Evolutionary conservation across 2,113 vertebrate genomes (phyloP), one percentile per base, ranked within the genome.

Genomic region (Mungos mungo): DNA sequence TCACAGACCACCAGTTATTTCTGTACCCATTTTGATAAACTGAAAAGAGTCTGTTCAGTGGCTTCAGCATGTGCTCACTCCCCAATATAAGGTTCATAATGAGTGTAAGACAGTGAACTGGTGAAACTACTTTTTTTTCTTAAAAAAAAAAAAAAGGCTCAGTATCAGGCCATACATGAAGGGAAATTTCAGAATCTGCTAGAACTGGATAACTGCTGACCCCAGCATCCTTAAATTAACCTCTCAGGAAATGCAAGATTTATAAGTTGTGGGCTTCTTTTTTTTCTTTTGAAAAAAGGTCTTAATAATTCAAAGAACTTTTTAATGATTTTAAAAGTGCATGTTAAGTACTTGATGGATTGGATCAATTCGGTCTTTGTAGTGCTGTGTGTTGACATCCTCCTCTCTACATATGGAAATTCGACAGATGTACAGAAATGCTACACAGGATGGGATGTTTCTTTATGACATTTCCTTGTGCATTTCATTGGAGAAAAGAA

Each of bases 381-480:
- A 93, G 89, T 95, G 71, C 80, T 86, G 71, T 81, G 82, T 77
- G 91, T 90, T 65, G 93, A 96, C 95, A 98, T 98, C 97, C 97
- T 97, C 96, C 79, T 97, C 3, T 0, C 83, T 77, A 95, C 97
- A 97, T 71, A 96, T 97, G 98, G 98, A 98, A 97, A 94, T 97
- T 97, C 85, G 86, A 92, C 97, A 99, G 98, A 98, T 96, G 98
- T 96, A 96, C 84, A 97, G 97, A 98, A 98, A 97, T 35, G 85
- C 94, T 97, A 45, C 74, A 93, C 96, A 98, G 98, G 98, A 98
- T 74, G 98, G 97, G 97, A 98, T 97, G 98, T 98, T 98, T 98
- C 98, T 96, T 98, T 97, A 98, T 98, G 98, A 98, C 95, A 99
- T 98, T 99, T 99, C 99, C 98, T 97, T 97, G 95, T 95, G 97